Evolutionary conservation across 2,797 vertebrate species (phyloP).

Genomic region (Poeciliopsis paucimaculata): DNA sequence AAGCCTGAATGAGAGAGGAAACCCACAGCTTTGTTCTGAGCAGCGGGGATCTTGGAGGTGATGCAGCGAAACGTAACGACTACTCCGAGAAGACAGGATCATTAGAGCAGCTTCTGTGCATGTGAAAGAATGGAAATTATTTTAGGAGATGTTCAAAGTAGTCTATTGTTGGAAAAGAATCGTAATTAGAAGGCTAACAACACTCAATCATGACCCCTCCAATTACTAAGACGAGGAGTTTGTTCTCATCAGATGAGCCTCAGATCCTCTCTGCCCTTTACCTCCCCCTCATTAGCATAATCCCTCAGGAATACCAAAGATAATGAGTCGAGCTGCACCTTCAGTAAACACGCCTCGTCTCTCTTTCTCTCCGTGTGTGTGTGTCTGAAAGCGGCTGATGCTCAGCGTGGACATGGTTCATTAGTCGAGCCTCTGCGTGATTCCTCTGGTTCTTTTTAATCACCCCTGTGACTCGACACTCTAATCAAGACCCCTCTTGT

Average conservation of each 20-base stretch:
- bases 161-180: constrained; percentile 61
- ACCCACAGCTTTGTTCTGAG: constrained; percentile 1
- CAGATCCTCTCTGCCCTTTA: constrained; percentile 75
- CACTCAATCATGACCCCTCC: constrained; percentile 73
- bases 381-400: constrained; percentile 21
- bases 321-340: constrained; percentile 73
- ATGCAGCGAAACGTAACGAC: constrained; percentile 29
- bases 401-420: constrained; percentile 66
- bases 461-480: constrained; percentile 58
- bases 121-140: constrained; percentile 44
- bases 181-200: constrained; percentile 66
- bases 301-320: constrained; percentile 65
- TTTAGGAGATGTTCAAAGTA: constrained; percentile 58
- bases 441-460: constrained; percentile 67
- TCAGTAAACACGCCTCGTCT: constrained; percentile 56
- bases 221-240: constrained; percentile 68
- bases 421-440: constrained; percentile 66
- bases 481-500: constrained; percentile 61
- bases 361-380: constrained; percentile 17
- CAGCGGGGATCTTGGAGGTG: constrained; percentile 7
- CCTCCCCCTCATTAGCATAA: constrained; percentile 75
- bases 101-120: constrained; percentile 40
- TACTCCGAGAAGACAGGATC: constrained; percentile 29
- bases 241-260: constrained; percentile 73
- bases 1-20: neutral